Conservation (phyloP, 2,113 vertebrate genomes). For the Atlantisia rogersi region DNA sequence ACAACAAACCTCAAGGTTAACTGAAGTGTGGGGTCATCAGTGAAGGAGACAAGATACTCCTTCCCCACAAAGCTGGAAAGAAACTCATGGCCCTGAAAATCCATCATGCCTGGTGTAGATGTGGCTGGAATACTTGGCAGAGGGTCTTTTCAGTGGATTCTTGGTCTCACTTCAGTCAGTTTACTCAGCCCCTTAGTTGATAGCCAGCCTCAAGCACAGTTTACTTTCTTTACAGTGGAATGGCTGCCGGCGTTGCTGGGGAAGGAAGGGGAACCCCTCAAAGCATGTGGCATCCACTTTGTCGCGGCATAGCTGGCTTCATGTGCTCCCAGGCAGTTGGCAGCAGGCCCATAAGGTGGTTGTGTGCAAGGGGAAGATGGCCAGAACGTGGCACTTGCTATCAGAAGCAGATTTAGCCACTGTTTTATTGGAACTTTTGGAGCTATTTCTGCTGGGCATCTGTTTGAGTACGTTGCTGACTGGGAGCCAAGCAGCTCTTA, state of each 20-base stretch:
- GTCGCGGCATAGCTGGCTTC: background rate
- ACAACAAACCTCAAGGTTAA: background rate
- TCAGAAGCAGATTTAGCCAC: background rate
- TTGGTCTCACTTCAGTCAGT: background rate
- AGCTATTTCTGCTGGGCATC: background rate
- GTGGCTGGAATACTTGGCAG: background rate
- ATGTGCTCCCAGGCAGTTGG: background rate
- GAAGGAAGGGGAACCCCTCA: background rate
- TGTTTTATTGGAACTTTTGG: background rate
- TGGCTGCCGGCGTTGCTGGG: background rate
- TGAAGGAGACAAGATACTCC: background rate
- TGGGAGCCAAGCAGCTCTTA: background rate
- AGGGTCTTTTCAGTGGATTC: background rate
- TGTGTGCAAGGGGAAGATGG: background rate
- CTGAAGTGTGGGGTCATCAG: background rate
- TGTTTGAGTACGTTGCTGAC: background rate
- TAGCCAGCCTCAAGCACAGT: background rate
- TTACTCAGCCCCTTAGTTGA: background rate
- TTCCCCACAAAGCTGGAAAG: background rate
- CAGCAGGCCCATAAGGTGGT: background rate
- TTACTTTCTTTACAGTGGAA: background rate
- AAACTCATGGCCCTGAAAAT: background rate
- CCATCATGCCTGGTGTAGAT: background rate
- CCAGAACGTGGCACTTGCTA: background rate
- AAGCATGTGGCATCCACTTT: background rate